phyloP scores from a whole-genome alignment of 1,140 invertebrate species.

The Ooceraea biroi region DNA sequence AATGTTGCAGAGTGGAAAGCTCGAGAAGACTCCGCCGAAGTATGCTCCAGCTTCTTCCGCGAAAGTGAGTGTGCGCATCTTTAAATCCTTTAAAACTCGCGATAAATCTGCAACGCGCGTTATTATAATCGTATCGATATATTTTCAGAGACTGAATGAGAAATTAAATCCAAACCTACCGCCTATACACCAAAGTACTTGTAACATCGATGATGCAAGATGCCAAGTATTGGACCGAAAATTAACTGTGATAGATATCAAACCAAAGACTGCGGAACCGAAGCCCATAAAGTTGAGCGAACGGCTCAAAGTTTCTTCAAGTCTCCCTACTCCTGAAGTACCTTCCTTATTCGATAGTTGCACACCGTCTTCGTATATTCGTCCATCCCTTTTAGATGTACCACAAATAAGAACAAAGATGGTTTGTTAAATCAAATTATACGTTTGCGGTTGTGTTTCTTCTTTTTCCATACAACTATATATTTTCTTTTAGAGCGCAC shows the following conservation, averaged over 20 bases:
- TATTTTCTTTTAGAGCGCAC: not conserved
- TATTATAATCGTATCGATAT: constrained; percentile 21
- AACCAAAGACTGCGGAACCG: constrained; percentile 66
- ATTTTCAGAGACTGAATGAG: constrained; percentile 69
- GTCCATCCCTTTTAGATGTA: constrained; percentile 1
- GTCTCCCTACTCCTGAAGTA: not conserved
- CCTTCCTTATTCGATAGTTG: constrained; percentile 1
- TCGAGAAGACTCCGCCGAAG: constrained; percentile 20
- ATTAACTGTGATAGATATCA: constrained; percentile 64
- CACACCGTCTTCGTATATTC: too few species aligned
- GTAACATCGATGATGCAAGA: constrained; percentile 15
- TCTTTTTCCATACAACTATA: not conserved
- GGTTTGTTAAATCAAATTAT: constrained; percentile 7
- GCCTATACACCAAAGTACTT: constrained; percentile 61
- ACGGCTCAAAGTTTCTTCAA: constrained; percentile 55
- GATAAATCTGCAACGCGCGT: not conserved
- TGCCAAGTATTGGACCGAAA: constrained; percentile 37
- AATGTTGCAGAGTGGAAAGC: constrained; percentile 33
- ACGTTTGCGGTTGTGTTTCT: not conserved
- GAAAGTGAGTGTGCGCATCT: constrained; percentile 62
- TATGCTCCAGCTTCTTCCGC: constrained; percentile 41
- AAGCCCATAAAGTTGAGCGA: constrained; percentile 57
- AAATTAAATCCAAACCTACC: constrained; percentile 38
- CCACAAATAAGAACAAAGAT: not conserved
- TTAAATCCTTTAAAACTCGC: not conserved